phyloP scores from a whole-genome alignment of 2,888 invertebrate genomes.

The Scaptomyza reducta region DNA sequence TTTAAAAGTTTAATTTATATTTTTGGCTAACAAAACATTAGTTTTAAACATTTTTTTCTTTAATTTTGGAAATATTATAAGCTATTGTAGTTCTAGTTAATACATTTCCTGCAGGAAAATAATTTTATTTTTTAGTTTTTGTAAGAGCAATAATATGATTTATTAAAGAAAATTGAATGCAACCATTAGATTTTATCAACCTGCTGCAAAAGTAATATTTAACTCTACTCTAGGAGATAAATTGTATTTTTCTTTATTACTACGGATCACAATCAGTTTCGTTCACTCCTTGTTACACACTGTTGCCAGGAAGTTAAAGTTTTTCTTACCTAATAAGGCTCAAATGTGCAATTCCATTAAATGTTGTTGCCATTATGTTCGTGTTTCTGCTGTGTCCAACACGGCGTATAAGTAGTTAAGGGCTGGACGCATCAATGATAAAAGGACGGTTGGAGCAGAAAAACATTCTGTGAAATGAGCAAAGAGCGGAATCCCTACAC shows the following conservation, averaged over 20 bases:
- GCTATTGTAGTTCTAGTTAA: too few species aligned
- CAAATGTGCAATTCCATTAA: constrained; percentile 67
- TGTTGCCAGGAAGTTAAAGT: not conserved
- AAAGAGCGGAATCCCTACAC: constrained; percentile 26
- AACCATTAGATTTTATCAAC: too few species aligned
- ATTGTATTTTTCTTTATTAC: not conserved
- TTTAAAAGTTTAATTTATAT: too few species aligned
- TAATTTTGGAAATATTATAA: too few species aligned
- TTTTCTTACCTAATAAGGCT: constrained; percentile 56
- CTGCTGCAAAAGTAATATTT: not conserved
- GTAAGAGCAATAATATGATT: too few species aligned
- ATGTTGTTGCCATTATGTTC: constrained; percentile 30
- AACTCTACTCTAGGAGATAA: not conserved
- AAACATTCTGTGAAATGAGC: constrained; percentile 54
- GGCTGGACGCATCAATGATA: constrained; percentile 52
- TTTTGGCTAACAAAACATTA: too few species aligned
- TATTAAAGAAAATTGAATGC: too few species aligned
- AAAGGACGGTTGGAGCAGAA: constrained; percentile 2
- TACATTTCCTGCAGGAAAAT: too few species aligned
- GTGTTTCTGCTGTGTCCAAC: constrained; percentile 15
- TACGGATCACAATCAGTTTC: not conserved
- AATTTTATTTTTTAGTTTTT: too few species aligned
- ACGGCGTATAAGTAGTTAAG: constrained; percentile 52
- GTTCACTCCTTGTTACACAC: not conserved
- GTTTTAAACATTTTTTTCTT: too few species aligned